Evolutionary conservation across 2,797 vertebrate species (phyloP).

Genomic region (Allobates femoralis): DNA sequence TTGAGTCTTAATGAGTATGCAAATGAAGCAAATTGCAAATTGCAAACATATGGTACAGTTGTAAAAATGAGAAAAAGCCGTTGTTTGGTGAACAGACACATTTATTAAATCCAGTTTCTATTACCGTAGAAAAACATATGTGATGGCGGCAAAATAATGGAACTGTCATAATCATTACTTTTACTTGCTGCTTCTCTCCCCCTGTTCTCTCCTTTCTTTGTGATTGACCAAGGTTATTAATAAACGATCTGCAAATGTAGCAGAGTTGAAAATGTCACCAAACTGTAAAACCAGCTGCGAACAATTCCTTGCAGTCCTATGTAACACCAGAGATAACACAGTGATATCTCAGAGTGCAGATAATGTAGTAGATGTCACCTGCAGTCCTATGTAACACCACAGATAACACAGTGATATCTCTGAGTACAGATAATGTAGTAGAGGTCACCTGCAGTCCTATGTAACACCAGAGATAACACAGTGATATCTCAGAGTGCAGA

Average conservation of each 20-base stretch:
- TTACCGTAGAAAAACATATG: slow-evolving; percentile 16
- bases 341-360: too few relatives aligned
- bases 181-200: neutral
- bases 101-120: slow-evolving; percentile 9
- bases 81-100: slow-evolving; percentile 10
- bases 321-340: neutral
- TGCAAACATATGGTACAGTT: slow-evolving; percentile 49
- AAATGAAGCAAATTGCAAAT: slow-evolving; percentile 39
- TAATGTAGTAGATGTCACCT: too few relatives aligned
- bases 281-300: neutral
- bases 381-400: too few relatives aligned
- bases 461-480: too few relatives aligned
- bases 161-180: neutral
- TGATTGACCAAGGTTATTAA: neutral
- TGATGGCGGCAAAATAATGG: neutral
- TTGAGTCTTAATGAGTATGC: slow-evolving; percentile 22
- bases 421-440: neutral
- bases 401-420: neutral
- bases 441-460: too few relatives aligned
- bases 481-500: too few relatives aligned
- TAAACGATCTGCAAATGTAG: neutral
- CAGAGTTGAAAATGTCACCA: neutral
- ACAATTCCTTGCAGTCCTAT: neutral
- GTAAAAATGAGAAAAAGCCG: slow-evolving; percentile 26
- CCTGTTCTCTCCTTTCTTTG: neutral